Evolutionary conservation across 2,113 vertebrate genomes (phyloP).

Genomic region (Balaenoptera acutorostrata): DNA sequence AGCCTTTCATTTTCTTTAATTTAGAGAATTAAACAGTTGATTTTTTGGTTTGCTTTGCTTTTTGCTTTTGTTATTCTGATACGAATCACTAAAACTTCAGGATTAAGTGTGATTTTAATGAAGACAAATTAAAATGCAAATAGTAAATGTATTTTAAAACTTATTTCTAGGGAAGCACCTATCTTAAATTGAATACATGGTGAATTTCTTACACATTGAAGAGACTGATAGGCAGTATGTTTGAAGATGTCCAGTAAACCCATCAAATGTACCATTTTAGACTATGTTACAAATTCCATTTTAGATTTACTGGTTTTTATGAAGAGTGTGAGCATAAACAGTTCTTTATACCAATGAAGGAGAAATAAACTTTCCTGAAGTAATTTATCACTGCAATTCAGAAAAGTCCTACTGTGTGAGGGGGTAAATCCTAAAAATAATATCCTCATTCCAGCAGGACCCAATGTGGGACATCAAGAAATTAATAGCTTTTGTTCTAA

Average conservation of each 20-base stretch:
- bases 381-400: slow-evolving; percentile 36
- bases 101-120: background rate
- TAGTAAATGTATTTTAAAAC: background rate
- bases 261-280: background rate
- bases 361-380: slow-evolving; percentile 32
- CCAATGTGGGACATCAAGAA: slow-evolving; percentile 28
- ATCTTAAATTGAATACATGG: background rate
- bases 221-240: background rate
- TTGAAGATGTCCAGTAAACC: background rate
- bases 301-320: background rate
- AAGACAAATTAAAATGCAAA: background rate
- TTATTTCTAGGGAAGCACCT: background rate
- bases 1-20: background rate
- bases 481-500: slow-evolving; percentile 57
- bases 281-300: background rate
- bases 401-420: slow-evolving; percentile 24
- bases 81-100: background rate
- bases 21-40: background rate
- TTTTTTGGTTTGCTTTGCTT: background rate
- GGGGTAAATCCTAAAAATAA: slow-evolving; percentile 45
- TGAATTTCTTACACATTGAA: background rate
- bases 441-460: background rate
- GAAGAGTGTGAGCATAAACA: background rate
- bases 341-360: background rate
- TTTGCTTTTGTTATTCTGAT: background rate